Base-by-base conservation (phyloP, 2,113 vertebrate genomes). In the Shinisaurus crocodilurus region DNA sequence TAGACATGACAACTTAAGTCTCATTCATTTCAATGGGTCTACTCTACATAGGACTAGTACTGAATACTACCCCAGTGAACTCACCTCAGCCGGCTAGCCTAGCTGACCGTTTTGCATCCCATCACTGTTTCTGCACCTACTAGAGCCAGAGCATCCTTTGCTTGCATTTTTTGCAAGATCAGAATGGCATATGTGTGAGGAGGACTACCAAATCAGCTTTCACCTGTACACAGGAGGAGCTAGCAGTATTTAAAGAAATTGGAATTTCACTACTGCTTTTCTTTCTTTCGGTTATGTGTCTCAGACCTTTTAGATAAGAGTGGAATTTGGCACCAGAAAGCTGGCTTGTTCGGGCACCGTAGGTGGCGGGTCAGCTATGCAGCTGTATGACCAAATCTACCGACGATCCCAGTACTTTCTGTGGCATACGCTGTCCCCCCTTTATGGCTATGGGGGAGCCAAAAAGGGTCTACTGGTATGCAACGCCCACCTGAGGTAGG, bases 381-480 rank as follows among this genome's bases (percentile, higher is more conserved):
- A 82, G 29, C 18, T 50, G 84, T 72, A 32, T 4, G 0, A 16
- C 23, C 0, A 50, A 82, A 50, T 72, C 80, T 23, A 80, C 67
- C 13, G 72, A 92, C 63, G 77, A 74, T 86, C 93, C 1, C 10
- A 0, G 10, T 65, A 45, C 40, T 96, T 94, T 88, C 94, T 96
- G 70, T 91, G 18, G 92, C 93, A 93, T 90, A 90, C 90, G 0
- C 2, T 89, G 92, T 94, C 89, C 94, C 92, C 94, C 90, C 94
- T 91, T 94, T 87, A 8, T 3, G 91, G 90, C 90, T 94, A 96
- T 0, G 6, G 32, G 80, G 32, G 0, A 75, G 92, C 50, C 67
- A 91, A 86, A 86, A 96, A 95, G 88, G 83, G 90, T 95, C 93
- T 95, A 95, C 93, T 92, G 6, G 80, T 83, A 92, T 94, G 95